Conservation (phyloP, 2,888 invertebrate genomes). For the Panzeria rudis region DNA sequence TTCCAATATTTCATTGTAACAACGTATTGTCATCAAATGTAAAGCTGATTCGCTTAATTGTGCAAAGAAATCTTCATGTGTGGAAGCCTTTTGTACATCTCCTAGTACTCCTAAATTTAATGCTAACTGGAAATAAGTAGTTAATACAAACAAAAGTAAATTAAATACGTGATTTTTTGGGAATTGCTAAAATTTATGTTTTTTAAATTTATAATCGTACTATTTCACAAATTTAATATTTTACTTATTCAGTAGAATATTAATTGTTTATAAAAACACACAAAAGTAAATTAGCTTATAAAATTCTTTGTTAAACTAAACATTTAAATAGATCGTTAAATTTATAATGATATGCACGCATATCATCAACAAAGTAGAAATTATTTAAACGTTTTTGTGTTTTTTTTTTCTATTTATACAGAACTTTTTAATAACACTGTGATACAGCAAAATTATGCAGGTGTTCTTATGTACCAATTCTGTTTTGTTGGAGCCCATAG, state of each 20-base stretch:
- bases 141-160: conserved; percentile 14
- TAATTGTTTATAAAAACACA: too few relatives aligned
- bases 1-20: conserved; percentile 81
- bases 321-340: background rate
- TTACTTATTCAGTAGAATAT: too few relatives aligned
- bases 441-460: background rate
- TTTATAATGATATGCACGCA: background rate
- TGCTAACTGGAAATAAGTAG: conserved; percentile 77
- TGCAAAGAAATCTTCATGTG: conserved; percentile 83
- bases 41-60: conserved; percentile 81
- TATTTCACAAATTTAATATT: too few relatives aligned
- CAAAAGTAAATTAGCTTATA: background rate
- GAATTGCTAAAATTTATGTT: too few relatives aligned
- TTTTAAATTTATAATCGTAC: too few relatives aligned
- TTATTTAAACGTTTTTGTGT: background rate
- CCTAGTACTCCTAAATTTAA: conserved; percentile 80
- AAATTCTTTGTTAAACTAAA: background rate
- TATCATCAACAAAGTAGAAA: conserved; percentile 4
- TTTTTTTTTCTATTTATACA: too few relatives aligned
- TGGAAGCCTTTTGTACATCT: conserved; percentile 81
- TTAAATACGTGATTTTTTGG: too few relatives aligned
- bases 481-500: too few relatives aligned
- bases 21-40: conserved; percentile 78
- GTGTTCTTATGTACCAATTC: too few relatives aligned
- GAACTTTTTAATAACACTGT: conserved; percentile 30